Percentiles rank a stretch among this genome's conserved stretches.
phyloP scores from a whole-genome alignment of 2,797 vertebrate species.

The Paedocypris micromegethes region DNA sequence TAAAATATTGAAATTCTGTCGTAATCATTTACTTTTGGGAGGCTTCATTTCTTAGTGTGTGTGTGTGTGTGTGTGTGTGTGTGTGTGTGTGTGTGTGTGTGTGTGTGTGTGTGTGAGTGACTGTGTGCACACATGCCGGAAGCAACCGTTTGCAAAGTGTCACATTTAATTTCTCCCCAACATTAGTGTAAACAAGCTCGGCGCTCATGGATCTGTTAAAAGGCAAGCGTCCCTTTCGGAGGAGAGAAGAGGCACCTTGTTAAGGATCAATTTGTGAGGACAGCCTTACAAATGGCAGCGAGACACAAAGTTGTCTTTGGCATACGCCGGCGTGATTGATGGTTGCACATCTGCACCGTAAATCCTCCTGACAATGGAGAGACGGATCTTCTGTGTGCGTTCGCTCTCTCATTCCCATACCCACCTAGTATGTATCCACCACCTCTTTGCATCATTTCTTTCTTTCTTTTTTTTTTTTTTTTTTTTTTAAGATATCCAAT shows the following conservation, averaged over 20 bases:
- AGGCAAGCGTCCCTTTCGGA: slow-evolving; percentile 46
- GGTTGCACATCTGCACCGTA: slow-evolving; percentile 67
- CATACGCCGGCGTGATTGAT: slow-evolving; percentile 69
- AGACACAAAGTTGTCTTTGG: slow-evolving; percentile 76
- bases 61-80: no score
- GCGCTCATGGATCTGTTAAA: slow-evolving; percentile 59
- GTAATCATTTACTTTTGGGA: no score
- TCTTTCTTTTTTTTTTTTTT: slow-evolving; percentile 27
- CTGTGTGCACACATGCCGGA: slow-evolving; percentile 4
- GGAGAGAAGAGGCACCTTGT: slow-evolving; percentile 62
- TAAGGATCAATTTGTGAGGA: slow-evolving; percentile 77
- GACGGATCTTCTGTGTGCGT: slow-evolving; percentile 62
- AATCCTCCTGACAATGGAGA: slow-evolving; percentile 69
- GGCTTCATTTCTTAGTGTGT: no score
- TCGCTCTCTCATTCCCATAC: slow-evolving; percentile 44
- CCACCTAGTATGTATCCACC: slow-evolving; percentile 36
- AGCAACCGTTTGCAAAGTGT: slow-evolving; percentile 45
- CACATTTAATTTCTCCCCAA: slow-evolving; percentile 39
- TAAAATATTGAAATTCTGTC: no score
- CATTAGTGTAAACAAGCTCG: slow-evolving; percentile 49
- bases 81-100: no score
- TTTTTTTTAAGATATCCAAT: slow-evolving; percentile 52
- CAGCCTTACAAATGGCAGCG: slow-evolving; percentile 74
- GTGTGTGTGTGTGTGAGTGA: no score
- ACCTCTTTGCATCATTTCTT: slow-evolving; percentile 45